Base-by-base conservation (phyloP, 2,888 invertebrate genomes). In the Petrolisthes cinctipes region DNA sequence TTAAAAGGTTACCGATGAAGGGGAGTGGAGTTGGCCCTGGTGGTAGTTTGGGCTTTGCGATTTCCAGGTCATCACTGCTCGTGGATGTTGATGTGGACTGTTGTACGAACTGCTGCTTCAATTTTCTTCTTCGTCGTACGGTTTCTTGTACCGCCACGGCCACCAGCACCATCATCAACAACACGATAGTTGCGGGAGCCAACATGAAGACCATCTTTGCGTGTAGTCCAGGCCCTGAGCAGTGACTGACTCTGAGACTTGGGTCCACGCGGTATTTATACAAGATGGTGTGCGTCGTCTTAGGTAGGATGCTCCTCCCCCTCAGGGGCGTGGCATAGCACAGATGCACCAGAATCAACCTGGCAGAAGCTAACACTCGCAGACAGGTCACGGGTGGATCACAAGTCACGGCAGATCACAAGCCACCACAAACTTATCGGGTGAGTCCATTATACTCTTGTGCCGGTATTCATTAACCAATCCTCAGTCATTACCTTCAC, bases 1-100 rank as follows among this genome's bases (percentile, higher is more conserved):
- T 89, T 78, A 87, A 85, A 51, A 91, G 81, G 81, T 91, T 90
- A 61, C 91, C 91, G 78, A 91, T 11, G 80, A 91, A 80, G 61
- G 91, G 91, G 66, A 91, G 85, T 73, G 89, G 86, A 81, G 83
- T 88, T 37, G 91, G 91, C 20, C 91, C 89, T 7, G 91, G 90
- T 76, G 89, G 85, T 23, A 68, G 23, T 73, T 79, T 66, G n/a
- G 83, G 90, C 78, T 51, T 80, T 37, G 82, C 88, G 81, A 88
- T 85, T 82, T 88, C 88, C 68, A 85, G 85, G 88, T 88, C 85
- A 75, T 84, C 85, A 85, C 82, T 76, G 61, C 85, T 86, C 78
- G 23, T 51, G 11, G 85, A 56, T 79, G 82, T 78, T 53, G 82
- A 61, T n/a, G 80, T 23, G 5, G 79, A 53, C 75, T 53, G 57